These are phyloP conservation scores for Cervus canadensis DNA, from an alignment of 2,113 vertebrate species.

Conservation along the genomic window DNA sequence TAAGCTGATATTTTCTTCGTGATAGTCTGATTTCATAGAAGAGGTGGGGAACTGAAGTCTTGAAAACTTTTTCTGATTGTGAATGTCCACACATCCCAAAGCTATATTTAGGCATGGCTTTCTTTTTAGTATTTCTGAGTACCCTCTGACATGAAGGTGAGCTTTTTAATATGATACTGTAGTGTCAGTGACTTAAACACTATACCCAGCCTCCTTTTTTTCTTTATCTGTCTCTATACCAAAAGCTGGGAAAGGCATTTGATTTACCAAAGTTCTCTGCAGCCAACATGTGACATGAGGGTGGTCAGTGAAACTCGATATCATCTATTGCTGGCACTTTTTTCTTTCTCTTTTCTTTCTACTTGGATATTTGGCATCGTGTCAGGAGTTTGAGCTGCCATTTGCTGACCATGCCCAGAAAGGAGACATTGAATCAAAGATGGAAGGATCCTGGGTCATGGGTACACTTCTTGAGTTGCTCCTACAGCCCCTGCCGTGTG, in stretches of 20 bases:
- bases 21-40: not conserved
- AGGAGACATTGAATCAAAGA: too few relatives aligned
- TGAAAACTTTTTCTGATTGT: not conserved
- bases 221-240: too few relatives aligned
- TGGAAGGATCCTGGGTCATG: too few relatives aligned
- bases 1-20: not conserved
- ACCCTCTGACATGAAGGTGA: not conserved
- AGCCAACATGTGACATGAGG: accelerated
- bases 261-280: not conserved
- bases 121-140: not conserved
- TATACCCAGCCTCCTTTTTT: not conserved
- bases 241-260: too few relatives aligned
- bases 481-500: not conserved
- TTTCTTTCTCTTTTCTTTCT: not conserved
- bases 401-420: not conserved
- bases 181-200: accelerated
- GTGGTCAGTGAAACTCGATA: accelerated
- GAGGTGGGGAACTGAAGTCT: too few relatives aligned
- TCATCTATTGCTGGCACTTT: not conserved
- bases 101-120: not conserved
- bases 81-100: not conserved
- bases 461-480: not conserved
- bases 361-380: accelerated
- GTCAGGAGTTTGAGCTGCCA: accelerated
- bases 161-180: not conserved